Evolutionary conservation across 2,797 vertebrate genomes (phyloP), one percentile per base, ranked within the genome.

Genomic region (Buceros bicornis): DNA sequence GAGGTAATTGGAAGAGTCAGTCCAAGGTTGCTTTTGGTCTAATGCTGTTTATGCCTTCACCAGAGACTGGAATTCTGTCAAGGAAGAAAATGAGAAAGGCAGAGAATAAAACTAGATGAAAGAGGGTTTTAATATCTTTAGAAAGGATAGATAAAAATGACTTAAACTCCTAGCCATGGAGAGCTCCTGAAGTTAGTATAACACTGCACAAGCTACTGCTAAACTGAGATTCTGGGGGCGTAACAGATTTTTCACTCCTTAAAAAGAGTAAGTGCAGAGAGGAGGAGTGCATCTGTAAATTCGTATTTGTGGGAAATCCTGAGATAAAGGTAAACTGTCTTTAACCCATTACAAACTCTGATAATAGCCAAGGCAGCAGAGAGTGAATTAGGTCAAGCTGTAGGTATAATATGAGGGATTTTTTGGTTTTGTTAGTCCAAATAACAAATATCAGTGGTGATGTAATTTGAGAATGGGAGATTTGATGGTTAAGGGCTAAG

Each of bases 41-140:
- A 80, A 80, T 64, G 92, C 77, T 93, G 47, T 86, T 96, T 95
- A 97, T 93, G 92, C 94, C 95, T 97, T 97, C 66, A 95, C 96
- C 79, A 96, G 95, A 65, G 91, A 79, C 4, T 97, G 95, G 91
- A 97, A 97, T 96, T 98, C 98, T 98, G 97, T 83, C 51, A 93
- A 45, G 54, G 33, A 95, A 95, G 54, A 95, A 90, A 95, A 82
- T 18, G 53, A 96, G 33, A 95, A 82, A 92, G 67, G 37, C 80
- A 82, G 43, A 16, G 33, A 81, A 81, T 80, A 31, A 80, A 84
- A 76, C 37, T 43, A 4, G 8, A 74, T 78, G 21, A 64, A 80
- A 91, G 42, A 37, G n/a, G 1, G 6, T 94, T 71, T 85, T 70
- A 66, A 64, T 56, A 76, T 72, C 62, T 85, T 93, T 57, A 78